These are phyloP conservation scores for Calcarius lapponicus DNA, from an alignment of 2,797 vertebrate genomes.

Conservation along the genomic window DNA sequence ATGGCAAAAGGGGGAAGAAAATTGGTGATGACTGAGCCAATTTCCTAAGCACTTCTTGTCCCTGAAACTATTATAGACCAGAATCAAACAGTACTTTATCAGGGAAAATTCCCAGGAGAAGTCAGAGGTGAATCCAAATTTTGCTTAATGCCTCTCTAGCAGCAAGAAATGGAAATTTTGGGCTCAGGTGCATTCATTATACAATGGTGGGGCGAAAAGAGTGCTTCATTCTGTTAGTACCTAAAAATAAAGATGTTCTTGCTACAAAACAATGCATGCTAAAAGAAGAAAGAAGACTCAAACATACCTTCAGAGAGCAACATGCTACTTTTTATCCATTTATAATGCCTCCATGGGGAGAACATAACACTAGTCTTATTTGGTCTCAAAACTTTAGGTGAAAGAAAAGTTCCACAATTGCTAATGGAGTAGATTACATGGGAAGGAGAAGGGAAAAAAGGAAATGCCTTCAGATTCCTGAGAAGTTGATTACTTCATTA, in stretches of 20 bases:
- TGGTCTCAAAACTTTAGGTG: not conserved
- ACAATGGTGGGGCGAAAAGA: not conserved
- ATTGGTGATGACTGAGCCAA: not conserved
- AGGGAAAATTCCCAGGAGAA: not conserved
- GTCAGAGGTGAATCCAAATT: not conserved
- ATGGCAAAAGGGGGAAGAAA: not conserved
- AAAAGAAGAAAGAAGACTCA: not conserved
- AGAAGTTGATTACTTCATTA: not conserved
- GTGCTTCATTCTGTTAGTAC: not conserved
- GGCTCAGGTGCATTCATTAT: not conserved
- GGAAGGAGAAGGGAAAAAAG: not conserved
- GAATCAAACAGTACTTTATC: not conserved
- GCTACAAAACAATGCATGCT: not conserved
- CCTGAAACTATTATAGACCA: not conserved
- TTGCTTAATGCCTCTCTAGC: not conserved
- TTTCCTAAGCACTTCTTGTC: not conserved
- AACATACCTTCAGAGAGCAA: not conserved
- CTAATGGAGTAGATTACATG: not conserved
- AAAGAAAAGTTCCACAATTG: not conserved
- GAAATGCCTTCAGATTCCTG: not conserved
- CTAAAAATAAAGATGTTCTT: conserved; percentile 18
- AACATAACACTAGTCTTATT: not conserved
- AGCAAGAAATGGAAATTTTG: not conserved
- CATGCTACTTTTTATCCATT: not conserved
- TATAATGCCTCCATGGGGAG: not conserved